These are phyloP conservation scores for Nibea albiflora DNA, from an alignment of 2,113 vertebrate species.

Conservation along the genomic window DNA sequence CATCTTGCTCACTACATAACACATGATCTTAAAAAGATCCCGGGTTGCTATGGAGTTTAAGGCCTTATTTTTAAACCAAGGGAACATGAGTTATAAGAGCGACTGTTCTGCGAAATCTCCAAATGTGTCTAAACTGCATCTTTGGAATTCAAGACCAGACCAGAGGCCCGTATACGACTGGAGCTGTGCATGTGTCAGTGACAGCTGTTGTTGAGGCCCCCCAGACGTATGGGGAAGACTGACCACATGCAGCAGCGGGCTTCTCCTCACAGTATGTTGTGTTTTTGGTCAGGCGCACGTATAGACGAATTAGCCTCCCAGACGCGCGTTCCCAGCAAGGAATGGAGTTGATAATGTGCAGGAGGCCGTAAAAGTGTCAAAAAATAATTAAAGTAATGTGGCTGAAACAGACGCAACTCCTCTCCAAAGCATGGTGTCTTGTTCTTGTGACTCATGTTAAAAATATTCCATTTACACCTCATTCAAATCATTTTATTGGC, in stretches of 20 bases:
- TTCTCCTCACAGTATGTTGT: conserved; percentile 36
- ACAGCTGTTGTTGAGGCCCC: conserved; percentile 87
- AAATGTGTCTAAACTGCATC: conserved; percentile 73
- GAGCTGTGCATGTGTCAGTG: conserved; percentile 83
- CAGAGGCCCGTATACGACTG: conserved; percentile 54
- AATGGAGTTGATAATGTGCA: conserved; percentile 19
- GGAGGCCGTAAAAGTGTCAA: conserved; percentile 18
- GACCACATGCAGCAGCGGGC: conserved; percentile 42
- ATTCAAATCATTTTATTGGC: neutral
- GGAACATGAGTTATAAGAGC: conserved; percentile 60
- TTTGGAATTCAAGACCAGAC: conserved; percentile 78
- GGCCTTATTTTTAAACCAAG: conserved; percentile 73
- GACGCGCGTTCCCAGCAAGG: neutral
- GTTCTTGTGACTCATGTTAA: neutral
- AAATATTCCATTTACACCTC: no score
- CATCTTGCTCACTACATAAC: conserved; percentile 31
- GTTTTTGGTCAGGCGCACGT: conserved; percentile 27
- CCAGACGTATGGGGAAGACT: conserved; percentile 52
- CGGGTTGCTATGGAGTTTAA: conserved; percentile 65
- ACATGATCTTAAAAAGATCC: conserved; percentile 56
- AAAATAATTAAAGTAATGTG: conserved; percentile 8
- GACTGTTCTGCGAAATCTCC: conserved; percentile 73
- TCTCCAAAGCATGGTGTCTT: neutral
- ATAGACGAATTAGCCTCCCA: neutral
- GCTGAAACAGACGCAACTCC: neutral